Evolutionary conservation across 1,140 invertebrate species (phyloP).

Genomic region (Eurytemora carolleeae): DNA sequence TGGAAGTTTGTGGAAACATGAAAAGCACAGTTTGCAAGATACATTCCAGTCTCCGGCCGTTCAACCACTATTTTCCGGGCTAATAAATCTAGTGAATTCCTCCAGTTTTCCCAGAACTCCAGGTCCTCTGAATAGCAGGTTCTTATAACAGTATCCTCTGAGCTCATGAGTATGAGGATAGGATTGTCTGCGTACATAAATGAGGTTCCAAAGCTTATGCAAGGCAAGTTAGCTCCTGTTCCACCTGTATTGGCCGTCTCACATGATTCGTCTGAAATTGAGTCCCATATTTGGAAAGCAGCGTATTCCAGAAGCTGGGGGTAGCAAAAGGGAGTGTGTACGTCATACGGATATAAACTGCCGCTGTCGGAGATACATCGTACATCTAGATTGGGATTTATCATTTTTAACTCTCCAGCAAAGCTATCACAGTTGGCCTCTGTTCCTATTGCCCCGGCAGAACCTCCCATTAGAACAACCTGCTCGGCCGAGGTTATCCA

Average conservation of each 20-base stretch:
- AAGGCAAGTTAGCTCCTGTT: not conserved
- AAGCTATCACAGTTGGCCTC: not conserved
- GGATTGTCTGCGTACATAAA: not conserved
- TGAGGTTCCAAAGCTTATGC: not conserved
- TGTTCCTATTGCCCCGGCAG: not conserved
- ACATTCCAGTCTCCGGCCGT: not conserved
- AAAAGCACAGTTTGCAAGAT: not conserved
- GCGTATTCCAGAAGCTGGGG: not conserved
- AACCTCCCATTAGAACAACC: not conserved
- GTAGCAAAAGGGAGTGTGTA: not conserved
- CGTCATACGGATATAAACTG: not conserved
- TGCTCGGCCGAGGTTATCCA: not conserved
- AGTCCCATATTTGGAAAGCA: not conserved
- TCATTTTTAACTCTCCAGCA: not conserved
- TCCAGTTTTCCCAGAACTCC: not conserved
- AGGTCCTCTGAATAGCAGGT: not conserved
- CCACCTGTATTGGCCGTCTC: not conserved
- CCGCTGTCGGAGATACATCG: not conserved
- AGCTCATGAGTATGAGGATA: not conserved
- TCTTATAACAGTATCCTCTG: not conserved
- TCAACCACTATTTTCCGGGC: not conserved
- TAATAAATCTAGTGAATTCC: not conserved
- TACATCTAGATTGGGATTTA: not conserved
- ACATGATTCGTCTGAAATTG: not conserved
- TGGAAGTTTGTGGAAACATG: not conserved